Conservation (phyloP, 2,888 invertebrate genomes). For the Drosophila acutilabella region DNA sequence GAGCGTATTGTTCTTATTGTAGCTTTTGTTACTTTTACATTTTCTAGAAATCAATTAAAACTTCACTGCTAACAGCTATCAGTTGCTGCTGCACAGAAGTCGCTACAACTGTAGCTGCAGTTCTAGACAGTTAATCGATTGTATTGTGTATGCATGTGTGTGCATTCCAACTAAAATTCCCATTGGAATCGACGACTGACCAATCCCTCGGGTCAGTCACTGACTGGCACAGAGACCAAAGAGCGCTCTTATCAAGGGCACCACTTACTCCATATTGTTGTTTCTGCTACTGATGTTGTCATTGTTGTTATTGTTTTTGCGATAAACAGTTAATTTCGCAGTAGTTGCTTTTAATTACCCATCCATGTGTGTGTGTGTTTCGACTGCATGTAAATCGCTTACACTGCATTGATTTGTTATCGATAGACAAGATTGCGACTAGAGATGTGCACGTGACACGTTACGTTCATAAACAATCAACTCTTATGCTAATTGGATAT, state of each 20-base stretch:
- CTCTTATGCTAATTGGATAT: too few species aligned
- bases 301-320: slow-evolving; percentile 19
- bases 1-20: slow-evolving; percentile 9
- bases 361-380: neutral
- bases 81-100: neutral
- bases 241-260: slow-evolving; percentile 45
- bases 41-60: slow-evolving; percentile 45
- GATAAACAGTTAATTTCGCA: slow-evolving; percentile 42
- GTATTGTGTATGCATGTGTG: neutral
- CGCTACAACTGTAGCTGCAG: neutral
- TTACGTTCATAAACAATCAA: neutral
- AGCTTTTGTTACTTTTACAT: slow-evolving; percentile 3
- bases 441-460: slow-evolving; percentile 18
- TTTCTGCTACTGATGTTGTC: neutral
- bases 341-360: neutral
- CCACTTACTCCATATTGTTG: neutral
- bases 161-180: slow-evolving; percentile 19
- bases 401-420: slow-evolving; percentile 24
- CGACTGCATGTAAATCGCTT: neutral
- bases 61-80: neutral
- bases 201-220: slow-evolving; percentile 27
- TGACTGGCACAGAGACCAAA: slow-evolving; percentile 39
- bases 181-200: slow-evolving; percentile 14
- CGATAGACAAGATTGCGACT: slow-evolving; percentile 16
- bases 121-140: slow-evolving; percentile 39